Evolutionary conservation across 2,888 invertebrate species (phyloP), one percentile per base, ranked within the genome.

Genomic region (Eupithecia tripunctaria): DNA sequence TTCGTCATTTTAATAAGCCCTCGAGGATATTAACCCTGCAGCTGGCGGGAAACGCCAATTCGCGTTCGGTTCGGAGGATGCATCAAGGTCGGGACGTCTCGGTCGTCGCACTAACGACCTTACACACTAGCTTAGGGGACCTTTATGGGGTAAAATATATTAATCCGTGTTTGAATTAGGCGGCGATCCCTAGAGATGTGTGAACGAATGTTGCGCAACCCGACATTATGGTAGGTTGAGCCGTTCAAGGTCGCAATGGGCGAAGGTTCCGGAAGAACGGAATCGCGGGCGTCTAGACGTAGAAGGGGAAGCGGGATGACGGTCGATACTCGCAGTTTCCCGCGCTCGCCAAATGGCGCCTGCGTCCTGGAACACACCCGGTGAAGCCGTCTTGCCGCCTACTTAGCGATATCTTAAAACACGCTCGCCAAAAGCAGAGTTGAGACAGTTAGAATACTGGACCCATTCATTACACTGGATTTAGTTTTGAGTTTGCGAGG

Each of bases 301-400:
- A 85, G 89, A 79, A 89, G 89, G 92, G 88, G 88, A 81, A 83
- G 88, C 84, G 89, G 88, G 86, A 81, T 82, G 84, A 80, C 89
- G 94, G 91, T 94, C 94, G 94, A 94, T 94, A 93, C 89, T 86
- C 88, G 90, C 92, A 90, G 92, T 93, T 94, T 94, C 94, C 93
- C 94, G 94, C 94, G 94, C 92, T 93, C 85, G 76, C 82, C 81
- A 82, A 78, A 85, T 85, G 81, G 90, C 94, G 94, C 93, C 90
- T 93, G 93, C 93, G 94, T 89, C 84, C 88, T 89, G 77, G 78
- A 78, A 81, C 83, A 82, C 82, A 82, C 88, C 86, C 84, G 82
- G 83, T 82, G 82, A 82, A 85, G 83, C 86, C 85, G 85, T 88
- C 86, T 89, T 88, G 81, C 81, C 82, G 80, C 83, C 81, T 86